Evolutionary conservation across 2,113 vertebrate species (phyloP).

Genomic region (Phalacrocorax aristotelis): DNA sequence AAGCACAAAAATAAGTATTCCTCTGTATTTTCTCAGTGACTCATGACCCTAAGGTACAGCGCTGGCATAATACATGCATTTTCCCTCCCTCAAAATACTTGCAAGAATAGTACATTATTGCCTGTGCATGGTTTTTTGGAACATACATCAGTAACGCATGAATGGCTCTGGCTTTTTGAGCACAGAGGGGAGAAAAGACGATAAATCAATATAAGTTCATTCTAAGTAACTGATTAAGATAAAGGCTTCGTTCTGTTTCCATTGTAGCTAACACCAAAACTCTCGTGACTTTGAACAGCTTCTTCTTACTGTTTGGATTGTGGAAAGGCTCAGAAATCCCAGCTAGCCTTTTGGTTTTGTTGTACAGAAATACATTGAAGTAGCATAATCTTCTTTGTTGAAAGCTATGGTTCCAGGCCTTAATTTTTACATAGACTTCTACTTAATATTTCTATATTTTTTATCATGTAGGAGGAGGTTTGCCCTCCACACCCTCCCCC

Average conservation of each 20-base stretch:
- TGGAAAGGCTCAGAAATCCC: background rate
- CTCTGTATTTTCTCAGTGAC: background rate
- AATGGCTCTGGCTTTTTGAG: background rate
- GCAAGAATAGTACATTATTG: background rate
- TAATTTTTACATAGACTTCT: background rate
- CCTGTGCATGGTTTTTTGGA: background rate
- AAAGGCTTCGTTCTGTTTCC: background rate
- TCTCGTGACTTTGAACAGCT: background rate
- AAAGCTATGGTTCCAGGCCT: background rate
- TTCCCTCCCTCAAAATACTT: background rate
- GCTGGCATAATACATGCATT: background rate
- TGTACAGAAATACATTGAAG: background rate
- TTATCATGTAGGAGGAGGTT: background rate
- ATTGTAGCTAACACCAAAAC: background rate
- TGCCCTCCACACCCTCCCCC: background rate
- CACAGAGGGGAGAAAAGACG: background rate
- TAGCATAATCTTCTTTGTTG: background rate
- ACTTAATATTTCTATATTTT: background rate
- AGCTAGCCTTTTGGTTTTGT: background rate
- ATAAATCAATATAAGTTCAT: background rate
- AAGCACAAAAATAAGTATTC: background rate
- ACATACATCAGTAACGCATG: background rate
- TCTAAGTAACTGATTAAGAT: background rate
- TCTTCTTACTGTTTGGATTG: background rate
- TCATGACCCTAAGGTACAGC: background rate